phyloP scores from a whole-genome alignment of 2,888 invertebrate species.

The Stenodera caucasica region DNA sequence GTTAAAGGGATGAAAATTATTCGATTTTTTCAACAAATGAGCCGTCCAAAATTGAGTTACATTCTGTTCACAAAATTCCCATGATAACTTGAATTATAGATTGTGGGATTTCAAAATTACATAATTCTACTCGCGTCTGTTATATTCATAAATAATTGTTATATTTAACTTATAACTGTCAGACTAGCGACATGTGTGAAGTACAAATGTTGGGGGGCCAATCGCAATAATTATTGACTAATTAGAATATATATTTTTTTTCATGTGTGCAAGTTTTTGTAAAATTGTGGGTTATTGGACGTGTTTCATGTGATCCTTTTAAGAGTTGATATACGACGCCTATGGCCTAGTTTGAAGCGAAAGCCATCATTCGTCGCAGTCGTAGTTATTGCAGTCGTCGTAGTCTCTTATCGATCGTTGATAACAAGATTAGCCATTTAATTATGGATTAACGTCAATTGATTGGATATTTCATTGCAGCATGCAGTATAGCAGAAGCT shows the following conservation, averaged over 20 bases:
- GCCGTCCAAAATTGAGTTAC: too few species aligned
- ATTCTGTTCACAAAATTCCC: too few species aligned
- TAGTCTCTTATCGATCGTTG: conserved; percentile 23
- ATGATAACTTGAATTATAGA: too few species aligned
- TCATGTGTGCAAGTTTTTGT: too few species aligned
- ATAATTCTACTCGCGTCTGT: neutral
- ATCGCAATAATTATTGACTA: too few species aligned
- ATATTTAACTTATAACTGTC: neutral
- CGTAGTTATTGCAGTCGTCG: neutral
- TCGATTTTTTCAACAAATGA: too few species aligned
- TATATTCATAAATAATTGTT: neutral
- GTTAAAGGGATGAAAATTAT: too few species aligned
- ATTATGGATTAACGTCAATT: conserved; percentile 31
- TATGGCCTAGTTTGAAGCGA: conserved; percentile 26
- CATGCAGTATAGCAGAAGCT: neutral
- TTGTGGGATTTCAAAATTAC: neutral
- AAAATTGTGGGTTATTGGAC: too few species aligned
- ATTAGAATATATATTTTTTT: neutral
- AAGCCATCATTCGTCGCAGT: conserved; percentile 17
- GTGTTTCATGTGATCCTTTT: conserved; percentile 18
- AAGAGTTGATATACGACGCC: conserved; percentile 23
- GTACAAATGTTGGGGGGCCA: neutral
- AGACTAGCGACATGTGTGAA: neutral
- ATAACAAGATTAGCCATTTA: conserved; percentile 30
- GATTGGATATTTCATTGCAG: conserved; percentile 5